phyloP scores from a whole-genome alignment of 2,113 vertebrate species.

The Oncorhynchus nerka region DNA sequence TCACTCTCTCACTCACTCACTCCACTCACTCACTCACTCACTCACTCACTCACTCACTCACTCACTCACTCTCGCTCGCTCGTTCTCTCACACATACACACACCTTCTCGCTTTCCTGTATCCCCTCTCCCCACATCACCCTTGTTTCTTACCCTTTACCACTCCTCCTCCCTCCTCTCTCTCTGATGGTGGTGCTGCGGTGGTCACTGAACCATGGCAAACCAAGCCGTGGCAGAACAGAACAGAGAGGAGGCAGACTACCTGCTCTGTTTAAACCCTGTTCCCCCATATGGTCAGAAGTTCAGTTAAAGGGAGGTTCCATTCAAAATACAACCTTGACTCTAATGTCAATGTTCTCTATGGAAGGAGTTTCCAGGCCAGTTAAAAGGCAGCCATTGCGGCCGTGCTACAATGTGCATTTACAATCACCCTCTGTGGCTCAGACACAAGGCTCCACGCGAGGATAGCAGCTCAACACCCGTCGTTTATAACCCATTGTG shows the following conservation, averaged over 20 bases:
- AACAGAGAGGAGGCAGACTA: neutral
- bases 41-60: too few relatives aligned
- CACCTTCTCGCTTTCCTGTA: neutral
- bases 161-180: neutral
- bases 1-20: too few relatives aligned
- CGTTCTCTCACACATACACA: neutral
- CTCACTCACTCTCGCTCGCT: too few relatives aligned
- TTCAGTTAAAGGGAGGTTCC: too few relatives aligned
- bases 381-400: neutral
- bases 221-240: neutral
- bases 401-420: conserved; percentile 18
- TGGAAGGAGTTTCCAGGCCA: neutral
- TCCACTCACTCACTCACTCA: too few relatives aligned
- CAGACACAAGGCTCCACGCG: conserved; percentile 35
- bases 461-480: conserved; percentile 62
- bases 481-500: conserved; percentile 60
- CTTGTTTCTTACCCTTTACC: conserved; percentile 7
- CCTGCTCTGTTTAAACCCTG: neutral
- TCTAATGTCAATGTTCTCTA: neutral
- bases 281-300: neutral
- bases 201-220: neutral
- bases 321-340: neutral
- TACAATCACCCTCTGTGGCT: conserved; percentile 38
- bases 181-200: neutral
- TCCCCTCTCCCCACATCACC: neutral